These are phyloP conservation scores for Meriones unguiculatus DNA, from an alignment of 2,113 vertebrate species.

Conservation along the genomic window DNA sequence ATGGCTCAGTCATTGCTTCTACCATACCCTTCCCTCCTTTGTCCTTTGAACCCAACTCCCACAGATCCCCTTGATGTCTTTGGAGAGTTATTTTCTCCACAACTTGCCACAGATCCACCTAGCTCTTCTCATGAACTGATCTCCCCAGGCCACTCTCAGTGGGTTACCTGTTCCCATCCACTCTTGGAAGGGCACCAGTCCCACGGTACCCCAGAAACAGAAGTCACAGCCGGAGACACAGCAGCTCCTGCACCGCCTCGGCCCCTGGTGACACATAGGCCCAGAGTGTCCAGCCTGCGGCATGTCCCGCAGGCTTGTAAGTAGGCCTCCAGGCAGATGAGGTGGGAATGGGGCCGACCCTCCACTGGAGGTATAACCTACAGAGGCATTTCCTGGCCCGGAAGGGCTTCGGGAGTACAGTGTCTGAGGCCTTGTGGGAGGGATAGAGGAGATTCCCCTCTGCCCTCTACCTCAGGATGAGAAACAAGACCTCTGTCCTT, in stretches of 20 bases:
- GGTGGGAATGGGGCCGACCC: rapidly evolving
- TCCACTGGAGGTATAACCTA: rapidly evolving
- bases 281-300: background rate
- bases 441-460: background rate
- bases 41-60: background rate
- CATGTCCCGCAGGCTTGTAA: background rate
- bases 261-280: background rate
- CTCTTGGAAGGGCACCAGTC: background rate
- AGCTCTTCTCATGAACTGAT: constrained; percentile 6
- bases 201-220: background rate
- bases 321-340: background rate
- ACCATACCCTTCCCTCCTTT: too few relatives aligned
- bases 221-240: rapidly evolving
- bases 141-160: background rate
- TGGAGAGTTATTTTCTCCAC: background rate
- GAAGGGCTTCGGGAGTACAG: background rate
- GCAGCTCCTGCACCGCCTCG: rapidly evolving
- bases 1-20: rapidly evolving
- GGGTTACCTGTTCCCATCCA: background rate
- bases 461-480: background rate
- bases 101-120: background rate
- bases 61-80: background rate
- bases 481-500: background rate
- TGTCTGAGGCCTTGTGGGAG: background rate
- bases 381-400: background rate